Conservation (phyloP, 1,140 invertebrate genomes). For the Ceratina australensis region DNA sequence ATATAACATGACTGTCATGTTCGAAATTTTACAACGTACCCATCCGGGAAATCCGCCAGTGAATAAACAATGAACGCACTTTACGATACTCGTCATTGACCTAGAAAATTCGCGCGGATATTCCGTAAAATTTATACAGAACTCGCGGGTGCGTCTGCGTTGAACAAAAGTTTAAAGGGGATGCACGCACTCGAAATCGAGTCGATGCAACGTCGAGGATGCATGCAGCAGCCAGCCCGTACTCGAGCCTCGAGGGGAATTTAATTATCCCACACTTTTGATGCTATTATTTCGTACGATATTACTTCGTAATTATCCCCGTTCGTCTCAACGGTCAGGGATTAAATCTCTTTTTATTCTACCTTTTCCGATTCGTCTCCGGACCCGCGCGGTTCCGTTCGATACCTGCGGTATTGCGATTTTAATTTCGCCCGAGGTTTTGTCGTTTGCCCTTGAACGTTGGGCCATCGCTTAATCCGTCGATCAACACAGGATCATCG, state of each 20-base stretch:
- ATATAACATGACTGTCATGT: too few relatives aligned
- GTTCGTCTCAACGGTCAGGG: conserved; percentile 46
- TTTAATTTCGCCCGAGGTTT: conserved; percentile 47
- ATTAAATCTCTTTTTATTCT: conserved; percentile 52
- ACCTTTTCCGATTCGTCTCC: background rate
- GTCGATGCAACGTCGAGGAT: background rate
- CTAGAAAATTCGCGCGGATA: conserved; percentile 33
- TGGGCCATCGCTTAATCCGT: conserved; percentile 21
- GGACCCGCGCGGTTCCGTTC: background rate
- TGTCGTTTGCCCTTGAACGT: conserved; percentile 41
- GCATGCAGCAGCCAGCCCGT: conserved; percentile 26
- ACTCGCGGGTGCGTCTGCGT: background rate
- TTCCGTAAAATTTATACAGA: conserved; percentile 41
- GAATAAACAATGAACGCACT: background rate
- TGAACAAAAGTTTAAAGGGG: conserved; percentile 44
- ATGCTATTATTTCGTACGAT: conserved; percentile 58
- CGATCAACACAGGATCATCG: conserved; percentile 10
- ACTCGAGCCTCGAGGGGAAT: conserved; percentile 45
- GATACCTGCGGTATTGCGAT: conserved; percentile 33
- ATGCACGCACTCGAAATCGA: conserved; percentile 15
- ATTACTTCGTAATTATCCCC: conserved; percentile 54
- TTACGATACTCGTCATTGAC: conserved; percentile 21
- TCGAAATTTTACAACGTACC: too few relatives aligned
- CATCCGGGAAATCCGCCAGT: background rate
- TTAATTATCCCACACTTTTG: conserved; percentile 55